phyloP scores from a whole-genome alignment of 2,888 invertebrate species.

The Acronicta psi region DNA sequence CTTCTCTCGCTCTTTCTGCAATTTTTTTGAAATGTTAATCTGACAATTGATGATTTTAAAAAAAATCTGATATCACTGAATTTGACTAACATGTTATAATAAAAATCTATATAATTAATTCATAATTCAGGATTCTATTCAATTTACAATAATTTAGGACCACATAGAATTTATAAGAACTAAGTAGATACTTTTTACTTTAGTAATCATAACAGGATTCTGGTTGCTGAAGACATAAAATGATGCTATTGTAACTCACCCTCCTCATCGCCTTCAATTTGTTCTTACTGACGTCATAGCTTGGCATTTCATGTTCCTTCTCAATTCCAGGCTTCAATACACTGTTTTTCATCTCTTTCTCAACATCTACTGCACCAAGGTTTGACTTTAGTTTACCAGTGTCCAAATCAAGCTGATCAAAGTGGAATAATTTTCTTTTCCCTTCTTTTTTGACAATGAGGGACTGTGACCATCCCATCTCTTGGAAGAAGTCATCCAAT shows the following conservation, averaged over 20 bases:
- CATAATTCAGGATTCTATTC: too few species aligned
- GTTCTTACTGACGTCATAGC: slow-evolving; percentile 89
- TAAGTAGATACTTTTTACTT: too few species aligned
- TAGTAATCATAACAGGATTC: too few species aligned
- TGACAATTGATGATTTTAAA: too few species aligned
- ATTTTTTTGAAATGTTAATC: slow-evolving; percentile 30
- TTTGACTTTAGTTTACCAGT: slow-evolving; percentile 81
- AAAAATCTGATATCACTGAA: too few species aligned
- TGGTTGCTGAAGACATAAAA: too few species aligned
- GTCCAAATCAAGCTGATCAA: slow-evolving; percentile 77
- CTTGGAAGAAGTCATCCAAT: slow-evolving; percentile 80
- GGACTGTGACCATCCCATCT: slow-evolving; percentile 80
- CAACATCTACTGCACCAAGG: slow-evolving; percentile 81
- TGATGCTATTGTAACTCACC: slow-evolving; percentile 73
- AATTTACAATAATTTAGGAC: too few species aligned
- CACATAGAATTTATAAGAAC: too few species aligned
- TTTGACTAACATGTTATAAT: too few species aligned
- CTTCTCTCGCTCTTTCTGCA: slow-evolving; percentile 92
- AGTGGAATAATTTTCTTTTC: slow-evolving; percentile 73
- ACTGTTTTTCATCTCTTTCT: slow-evolving; percentile 90
- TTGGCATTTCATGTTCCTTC: slow-evolving; percentile 89
- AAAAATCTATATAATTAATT: too few species aligned
- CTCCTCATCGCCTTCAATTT: slow-evolving; percentile 88
- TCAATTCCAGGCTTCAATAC: slow-evolving; percentile 91
- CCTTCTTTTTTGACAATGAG: slow-evolving; percentile 70